phyloP scores from a whole-genome alignment of 1,140 invertebrate species.

The Drosophila nasuta region DNA sequence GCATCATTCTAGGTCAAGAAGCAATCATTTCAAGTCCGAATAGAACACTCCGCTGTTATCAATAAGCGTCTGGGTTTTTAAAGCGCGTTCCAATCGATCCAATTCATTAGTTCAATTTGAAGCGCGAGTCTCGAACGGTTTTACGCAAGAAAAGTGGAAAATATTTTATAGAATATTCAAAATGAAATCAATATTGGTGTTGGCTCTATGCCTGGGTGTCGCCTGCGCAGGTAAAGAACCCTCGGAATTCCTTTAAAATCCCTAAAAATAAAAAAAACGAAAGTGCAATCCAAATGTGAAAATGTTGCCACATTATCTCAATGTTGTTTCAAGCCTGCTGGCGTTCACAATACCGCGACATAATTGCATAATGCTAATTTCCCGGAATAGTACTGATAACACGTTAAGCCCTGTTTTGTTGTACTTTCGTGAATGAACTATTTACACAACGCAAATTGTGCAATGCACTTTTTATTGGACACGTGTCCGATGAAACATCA shows the following conservation, averaged over 20 bases:
- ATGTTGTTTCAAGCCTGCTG: neutral
- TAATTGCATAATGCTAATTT: slow-evolving; percentile 11
- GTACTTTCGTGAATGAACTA: slow-evolving; percentile 55
- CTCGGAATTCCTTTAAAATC: slow-evolving; percentile 1
- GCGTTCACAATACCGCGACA: neutral
- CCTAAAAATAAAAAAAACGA: neutral
- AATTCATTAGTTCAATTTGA: slow-evolving; percentile 68
- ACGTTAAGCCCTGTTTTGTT: neutral
- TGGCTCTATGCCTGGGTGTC: slow-evolving; percentile 76
- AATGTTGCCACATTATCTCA: neutral
- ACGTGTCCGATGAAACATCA: slow-evolving; percentile 28
- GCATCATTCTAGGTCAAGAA: slow-evolving; percentile 80
- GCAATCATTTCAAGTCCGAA: slow-evolving; percentile 70
- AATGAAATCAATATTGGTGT: slow-evolving; percentile 71
- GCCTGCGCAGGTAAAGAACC: slow-evolving; percentile 74
- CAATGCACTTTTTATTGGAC: slow-evolving; percentile 34
- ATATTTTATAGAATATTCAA: slow-evolving; percentile 38
- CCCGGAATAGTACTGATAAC: slow-evolving; percentile 22
- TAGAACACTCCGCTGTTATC: slow-evolving; percentile 45
- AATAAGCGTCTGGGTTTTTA: slow-evolving; percentile 56
- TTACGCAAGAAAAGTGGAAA: slow-evolving; percentile 31
- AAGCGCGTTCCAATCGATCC: slow-evolving; percentile 45
- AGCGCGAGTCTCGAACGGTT: slow-evolving; percentile 60
- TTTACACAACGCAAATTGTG: slow-evolving; percentile 61
- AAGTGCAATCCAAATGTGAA: slow-evolving; percentile 8